phyloP scores from a whole-genome alignment of 2,797 vertebrate species.

The Pangasius macronema region DNA sequence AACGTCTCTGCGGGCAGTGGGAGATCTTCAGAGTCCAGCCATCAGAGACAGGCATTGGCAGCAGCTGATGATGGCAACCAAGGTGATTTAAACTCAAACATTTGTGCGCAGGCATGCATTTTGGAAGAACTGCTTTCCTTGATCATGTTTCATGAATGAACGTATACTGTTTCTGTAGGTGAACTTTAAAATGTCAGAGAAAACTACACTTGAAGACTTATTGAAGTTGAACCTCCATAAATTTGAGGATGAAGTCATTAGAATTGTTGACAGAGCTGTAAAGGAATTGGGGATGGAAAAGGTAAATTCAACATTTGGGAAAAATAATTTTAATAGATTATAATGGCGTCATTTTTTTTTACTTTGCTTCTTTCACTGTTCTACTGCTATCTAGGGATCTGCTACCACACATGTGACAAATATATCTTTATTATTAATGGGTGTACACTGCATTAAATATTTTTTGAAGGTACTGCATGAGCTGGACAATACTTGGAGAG shows the following conservation, averaged over 20 bases:
- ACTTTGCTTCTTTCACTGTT: not conserved
- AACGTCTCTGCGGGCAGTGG: conserved; percentile 83
- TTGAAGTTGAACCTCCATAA: conserved; percentile 86
- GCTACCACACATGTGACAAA: conserved; percentile 33
- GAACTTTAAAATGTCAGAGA: conserved; percentile 73
- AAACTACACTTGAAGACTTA: conserved; percentile 85
- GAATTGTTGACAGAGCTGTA: conserved; percentile 90
- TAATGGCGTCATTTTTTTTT: not conserved
- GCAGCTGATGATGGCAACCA: conserved; percentile 61
- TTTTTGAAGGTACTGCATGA: conserved; percentile 82
- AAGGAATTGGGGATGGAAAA: conserved; percentile 94
- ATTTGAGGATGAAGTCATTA: conserved; percentile 87
- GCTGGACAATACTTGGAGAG: conserved; percentile 85
- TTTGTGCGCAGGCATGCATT: not conserved
- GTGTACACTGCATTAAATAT: not conserved
- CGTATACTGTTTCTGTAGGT: conserved; percentile 18
- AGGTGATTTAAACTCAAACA: conserved; percentile 55
- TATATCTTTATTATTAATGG: not conserved
- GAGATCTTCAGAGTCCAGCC: conserved; percentile 88
- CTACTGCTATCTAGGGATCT: not conserved
- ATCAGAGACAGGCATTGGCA: conserved; percentile 89
- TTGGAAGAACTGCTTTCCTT: conserved; percentile 45
- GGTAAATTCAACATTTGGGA: conserved; percentile 56
- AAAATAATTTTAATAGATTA: no score
- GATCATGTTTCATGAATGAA: not conserved